Percentiles rank a stretch among this genome's conserved stretches.
Evolutionary conservation across 2,888 invertebrate genomes (phyloP).

Genomic region (Platycheirus albimanus): DNA sequence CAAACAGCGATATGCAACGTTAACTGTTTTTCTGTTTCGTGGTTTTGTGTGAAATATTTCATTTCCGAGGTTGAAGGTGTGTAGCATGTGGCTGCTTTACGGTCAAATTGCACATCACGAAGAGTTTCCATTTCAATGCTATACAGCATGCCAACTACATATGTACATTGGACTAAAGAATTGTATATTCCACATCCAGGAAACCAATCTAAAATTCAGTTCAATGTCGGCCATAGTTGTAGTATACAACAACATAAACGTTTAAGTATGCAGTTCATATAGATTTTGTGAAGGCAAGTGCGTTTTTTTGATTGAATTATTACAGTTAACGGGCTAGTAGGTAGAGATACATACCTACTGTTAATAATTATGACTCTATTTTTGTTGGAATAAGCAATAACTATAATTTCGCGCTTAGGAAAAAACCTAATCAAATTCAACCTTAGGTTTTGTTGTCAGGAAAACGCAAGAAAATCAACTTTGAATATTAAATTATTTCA

Average conservation of each 20-base stretch:
- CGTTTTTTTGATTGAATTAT: too few species aligned
- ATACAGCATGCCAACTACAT: background rate
- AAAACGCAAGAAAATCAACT: too few species aligned
- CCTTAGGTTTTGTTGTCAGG: too few species aligned
- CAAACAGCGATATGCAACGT: background rate
- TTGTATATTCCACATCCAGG: background rate
- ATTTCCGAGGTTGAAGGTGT: background rate
- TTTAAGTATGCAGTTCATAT: background rate
- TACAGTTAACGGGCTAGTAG: too few species aligned
- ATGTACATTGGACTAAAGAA: background rate
- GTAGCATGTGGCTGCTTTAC: background rate
- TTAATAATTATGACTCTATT: too few species aligned
- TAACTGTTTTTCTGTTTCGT: background rate
- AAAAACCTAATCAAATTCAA: too few species aligned
- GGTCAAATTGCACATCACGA: background rate
- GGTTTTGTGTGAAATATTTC: constrained; percentile 2
- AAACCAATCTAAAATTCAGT: background rate
- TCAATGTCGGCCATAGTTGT: background rate
- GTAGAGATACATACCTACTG: too few species aligned
- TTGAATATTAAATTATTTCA: too few species aligned
- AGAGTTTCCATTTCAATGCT: background rate
- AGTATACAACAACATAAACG: background rate
- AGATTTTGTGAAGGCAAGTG: background rate
- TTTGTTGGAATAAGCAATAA: too few species aligned
- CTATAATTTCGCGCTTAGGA: too few species aligned